These are phyloP conservation scores for Torymus texanus DNA, from an alignment of 2,888 invertebrate species.

Conservation along the genomic window DNA sequence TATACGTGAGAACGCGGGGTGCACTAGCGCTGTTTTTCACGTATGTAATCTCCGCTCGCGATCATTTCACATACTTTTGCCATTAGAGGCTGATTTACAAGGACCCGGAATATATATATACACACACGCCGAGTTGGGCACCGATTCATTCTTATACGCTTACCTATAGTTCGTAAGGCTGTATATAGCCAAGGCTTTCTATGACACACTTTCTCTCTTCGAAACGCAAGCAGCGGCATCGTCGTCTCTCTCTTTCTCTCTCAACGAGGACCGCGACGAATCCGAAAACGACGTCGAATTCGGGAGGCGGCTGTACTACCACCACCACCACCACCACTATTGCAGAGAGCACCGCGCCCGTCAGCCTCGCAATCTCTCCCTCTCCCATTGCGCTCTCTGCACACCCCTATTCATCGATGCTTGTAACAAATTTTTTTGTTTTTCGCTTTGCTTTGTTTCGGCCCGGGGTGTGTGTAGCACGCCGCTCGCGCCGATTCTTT, in stretches of 20 bases:
- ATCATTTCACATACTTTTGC: slow-evolving; percentile 74
- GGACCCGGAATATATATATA: too few species aligned
- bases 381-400: not conserved
- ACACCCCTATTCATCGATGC: slow-evolving; percentile 43
- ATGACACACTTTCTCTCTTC: slow-evolving; percentile 47
- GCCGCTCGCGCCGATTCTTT: slow-evolving; percentile 31
- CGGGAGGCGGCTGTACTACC: slow-evolving; percentile 8
- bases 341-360: too few species aligned
- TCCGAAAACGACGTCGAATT: slow-evolving; percentile 34
- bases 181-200: slow-evolving; percentile 13
- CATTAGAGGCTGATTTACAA: slow-evolving; percentile 70
- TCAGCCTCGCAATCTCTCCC: too few species aligned
- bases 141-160: slow-evolving; percentile 28
- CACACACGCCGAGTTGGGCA: too few species aligned
- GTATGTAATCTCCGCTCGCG: slow-evolving; percentile 73
- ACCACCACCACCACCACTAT: too few species aligned
- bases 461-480: not conserved
- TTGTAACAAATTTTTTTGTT: slow-evolving; percentile 52
- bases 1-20: slow-evolving; percentile 46
- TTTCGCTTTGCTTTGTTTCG: slow-evolving; percentile 40
- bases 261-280: not conserved
- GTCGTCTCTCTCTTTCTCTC: too few species aligned
- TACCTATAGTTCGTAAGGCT: too few species aligned
- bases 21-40: slow-evolving; percentile 68
- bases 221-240: too few species aligned